These are phyloP conservation scores for Choristoneura fumiferana DNA, from an alignment of 1,140 invertebrate species.

Conservation along the genomic window DNA sequence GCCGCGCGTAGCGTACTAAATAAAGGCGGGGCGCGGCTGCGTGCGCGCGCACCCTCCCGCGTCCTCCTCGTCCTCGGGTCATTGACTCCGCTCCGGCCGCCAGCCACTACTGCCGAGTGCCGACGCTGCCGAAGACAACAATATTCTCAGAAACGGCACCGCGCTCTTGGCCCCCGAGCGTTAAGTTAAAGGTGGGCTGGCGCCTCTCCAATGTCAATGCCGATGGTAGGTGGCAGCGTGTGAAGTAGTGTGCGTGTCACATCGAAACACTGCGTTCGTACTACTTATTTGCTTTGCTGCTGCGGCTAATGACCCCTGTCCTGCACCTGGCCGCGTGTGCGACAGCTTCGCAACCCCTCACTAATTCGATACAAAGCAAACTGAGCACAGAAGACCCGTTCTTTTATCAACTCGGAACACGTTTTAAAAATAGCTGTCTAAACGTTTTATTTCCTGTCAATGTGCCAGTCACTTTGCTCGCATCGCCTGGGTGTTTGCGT, in stretches of 20 bases:
- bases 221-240: slow-evolving; percentile 40
- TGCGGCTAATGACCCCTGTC: slow-evolving; percentile 50
- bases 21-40: slow-evolving; percentile 75
- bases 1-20: slow-evolving; percentile 75
- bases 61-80: slow-evolving; percentile 65
- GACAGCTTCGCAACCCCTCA: slow-evolving; percentile 30
- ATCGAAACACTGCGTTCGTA: slow-evolving; percentile 26
- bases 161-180: slow-evolving; percentile 50
- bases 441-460: slow-evolving; percentile 38
- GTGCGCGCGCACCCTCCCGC: slow-evolving; percentile 74
- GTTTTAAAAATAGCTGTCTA: slow-evolving; percentile 41
- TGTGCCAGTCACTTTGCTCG: slow-evolving; percentile 27
- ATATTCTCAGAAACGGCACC: slow-evolving; percentile 46
- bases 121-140: slow-evolving; percentile 55
- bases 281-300: slow-evolving; percentile 44
- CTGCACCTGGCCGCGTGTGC: slow-evolving; percentile 37
- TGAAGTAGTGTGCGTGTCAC: slow-evolving; percentile 29
- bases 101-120: slow-evolving; percentile 41
- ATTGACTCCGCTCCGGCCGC: slow-evolving; percentile 61
- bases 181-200: slow-evolving; percentile 26
- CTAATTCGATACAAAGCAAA: slow-evolving; percentile 23
- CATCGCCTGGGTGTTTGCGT: background rate
- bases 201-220: slow-evolving; percentile 69
- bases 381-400: slow-evolving; percentile 12
- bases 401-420: slow-evolving; percentile 34